These are phyloP conservation scores for Leptinotarsa rubiginosa DNA, from an alignment of 2,888 invertebrate genomes.

Conservation along the genomic window DNA sequence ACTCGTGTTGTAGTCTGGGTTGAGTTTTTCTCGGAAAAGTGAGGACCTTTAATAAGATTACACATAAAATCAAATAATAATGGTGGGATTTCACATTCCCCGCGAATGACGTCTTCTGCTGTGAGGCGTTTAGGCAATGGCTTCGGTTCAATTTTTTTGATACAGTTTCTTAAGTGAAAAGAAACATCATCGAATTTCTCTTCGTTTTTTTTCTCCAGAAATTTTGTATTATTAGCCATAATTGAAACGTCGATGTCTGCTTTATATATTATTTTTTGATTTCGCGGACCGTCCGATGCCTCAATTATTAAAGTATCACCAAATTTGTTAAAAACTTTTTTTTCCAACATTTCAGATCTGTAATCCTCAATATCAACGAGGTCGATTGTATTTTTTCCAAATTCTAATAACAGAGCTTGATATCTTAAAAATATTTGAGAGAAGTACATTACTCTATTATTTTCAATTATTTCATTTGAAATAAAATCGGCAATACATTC, in stretches of 20 bases:
- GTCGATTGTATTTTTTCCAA: conserved; percentile 48
- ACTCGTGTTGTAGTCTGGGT: conserved; percentile 17
- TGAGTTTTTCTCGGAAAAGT: conserved; percentile 11
- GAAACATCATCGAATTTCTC: conserved; percentile 50
- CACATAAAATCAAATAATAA: conserved; percentile 32
- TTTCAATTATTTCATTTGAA: conserved; percentile 33
- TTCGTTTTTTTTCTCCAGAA: conserved; percentile 42
- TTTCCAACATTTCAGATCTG: conserved; percentile 51
- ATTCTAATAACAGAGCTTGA: conserved; percentile 51
- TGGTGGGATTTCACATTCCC: conserved; percentile 30
- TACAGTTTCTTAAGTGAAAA: conserved; percentile 53
- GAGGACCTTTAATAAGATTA: conserved; percentile 29
- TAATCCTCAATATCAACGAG: conserved; percentile 49
- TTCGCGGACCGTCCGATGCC: conserved; percentile 46
- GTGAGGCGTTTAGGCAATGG: conserved; percentile 36
- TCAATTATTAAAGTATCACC: conserved; percentile 49
- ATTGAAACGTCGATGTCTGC: conserved; percentile 49
- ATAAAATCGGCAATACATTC: conserved; percentile 32
- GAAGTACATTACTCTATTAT: conserved; percentile 35
- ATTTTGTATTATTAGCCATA: conserved; percentile 48
- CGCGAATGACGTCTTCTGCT: conserved; percentile 35
- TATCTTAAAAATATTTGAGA: conserved; percentile 42
- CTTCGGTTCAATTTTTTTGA: conserved; percentile 46
- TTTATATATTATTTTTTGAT: conserved; percentile 51
- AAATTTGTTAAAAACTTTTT: conserved; percentile 49